Conservation (phyloP, 1,140 invertebrate species). For the Potamilus streckersoni region DNA sequence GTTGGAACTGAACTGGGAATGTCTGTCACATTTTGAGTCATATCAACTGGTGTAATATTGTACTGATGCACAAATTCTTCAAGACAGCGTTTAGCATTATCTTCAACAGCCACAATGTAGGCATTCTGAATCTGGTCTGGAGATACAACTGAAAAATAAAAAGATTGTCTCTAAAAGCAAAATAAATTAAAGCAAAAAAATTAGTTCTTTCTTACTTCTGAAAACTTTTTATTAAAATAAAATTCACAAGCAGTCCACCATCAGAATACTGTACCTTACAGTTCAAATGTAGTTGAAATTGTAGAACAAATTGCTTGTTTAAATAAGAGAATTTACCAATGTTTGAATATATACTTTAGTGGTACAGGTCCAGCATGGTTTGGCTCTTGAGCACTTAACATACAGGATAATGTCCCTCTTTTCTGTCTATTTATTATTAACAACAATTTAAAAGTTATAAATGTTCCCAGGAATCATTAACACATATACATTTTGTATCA, state of each 20-base stretch:
- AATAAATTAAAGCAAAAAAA: constrained; percentile 57
- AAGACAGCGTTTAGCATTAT: constrained; percentile 87
- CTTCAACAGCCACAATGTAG: constrained; percentile 96
- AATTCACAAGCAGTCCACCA: constrained; percentile 42
- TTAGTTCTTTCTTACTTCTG: constrained; percentile 88
- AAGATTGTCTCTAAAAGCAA: constrained; percentile 13
- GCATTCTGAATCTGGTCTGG: constrained; percentile 92
- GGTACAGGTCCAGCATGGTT: background rate
- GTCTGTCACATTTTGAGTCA: constrained; percentile 72
- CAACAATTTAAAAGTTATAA: too few relatives aligned
- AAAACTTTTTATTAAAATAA: constrained; percentile 79
- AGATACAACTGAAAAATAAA: constrained; percentile 79
- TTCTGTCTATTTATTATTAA: too few relatives aligned
- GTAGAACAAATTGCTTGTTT: background rate
- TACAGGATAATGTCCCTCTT: background rate
- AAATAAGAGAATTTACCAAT: background rate
- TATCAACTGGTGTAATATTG: constrained; percentile 92
- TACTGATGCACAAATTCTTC: constrained; percentile 90
- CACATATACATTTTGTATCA: too few relatives aligned
- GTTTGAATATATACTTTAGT: background rate
- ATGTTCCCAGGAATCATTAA: too few relatives aligned
- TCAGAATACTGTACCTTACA: too few relatives aligned
- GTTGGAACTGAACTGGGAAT: background rate
- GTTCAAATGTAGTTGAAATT: background rate
- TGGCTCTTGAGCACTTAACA: background rate